Percentiles rank a stretch among this genome's conserved stretches.
Conservation (phyloP, 1,140 invertebrate genomes). For the Limonius californicus region DNA sequence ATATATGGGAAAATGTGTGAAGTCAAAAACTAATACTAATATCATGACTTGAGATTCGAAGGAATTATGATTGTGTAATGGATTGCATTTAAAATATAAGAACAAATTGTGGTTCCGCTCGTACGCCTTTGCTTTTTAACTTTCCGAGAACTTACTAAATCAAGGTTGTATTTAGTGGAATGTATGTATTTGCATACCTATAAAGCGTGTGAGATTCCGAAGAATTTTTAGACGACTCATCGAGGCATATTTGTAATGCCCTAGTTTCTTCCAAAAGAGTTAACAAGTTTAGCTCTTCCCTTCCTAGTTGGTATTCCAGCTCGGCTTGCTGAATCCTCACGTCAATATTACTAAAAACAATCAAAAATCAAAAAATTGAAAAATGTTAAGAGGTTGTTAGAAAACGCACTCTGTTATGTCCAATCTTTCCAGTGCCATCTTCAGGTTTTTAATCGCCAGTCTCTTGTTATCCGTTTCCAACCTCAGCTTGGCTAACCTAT, state of each 20-base stretch:
- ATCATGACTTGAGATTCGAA: too few species aligned
- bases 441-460: slow-evolving; percentile 70
- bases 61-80: too few species aligned
- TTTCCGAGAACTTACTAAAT: too few species aligned
- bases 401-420: slow-evolving; percentile 69
- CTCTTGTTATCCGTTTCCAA: slow-evolving; percentile 69
- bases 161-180: too few species aligned
- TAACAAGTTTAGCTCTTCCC: slow-evolving; percentile 81
- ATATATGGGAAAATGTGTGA: too few species aligned
- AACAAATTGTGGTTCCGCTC: too few species aligned
- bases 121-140: too few species aligned
- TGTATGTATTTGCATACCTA: slow-evolving; percentile 52
- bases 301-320: slow-evolving; percentile 79
- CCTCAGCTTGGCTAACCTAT: slow-evolving; percentile 60
- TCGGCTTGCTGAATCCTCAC: slow-evolving; percentile 86
- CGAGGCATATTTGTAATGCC: slow-evolving; percentile 71
- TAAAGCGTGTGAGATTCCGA: slow-evolving; percentile 55
- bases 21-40: too few species aligned
- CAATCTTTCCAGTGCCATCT: slow-evolving; percentile 67
- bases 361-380: too few species aligned
- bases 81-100: too few species aligned
- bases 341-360: slow-evolving; percentile 74
- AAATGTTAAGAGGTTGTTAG: too few species aligned
- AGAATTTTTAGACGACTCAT: slow-evolving; percentile 58
- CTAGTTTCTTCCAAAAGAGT: slow-evolving; percentile 78